phyloP scores from a whole-genome alignment of 1,140 invertebrate genomes.

The Heliconius himera region DNA sequence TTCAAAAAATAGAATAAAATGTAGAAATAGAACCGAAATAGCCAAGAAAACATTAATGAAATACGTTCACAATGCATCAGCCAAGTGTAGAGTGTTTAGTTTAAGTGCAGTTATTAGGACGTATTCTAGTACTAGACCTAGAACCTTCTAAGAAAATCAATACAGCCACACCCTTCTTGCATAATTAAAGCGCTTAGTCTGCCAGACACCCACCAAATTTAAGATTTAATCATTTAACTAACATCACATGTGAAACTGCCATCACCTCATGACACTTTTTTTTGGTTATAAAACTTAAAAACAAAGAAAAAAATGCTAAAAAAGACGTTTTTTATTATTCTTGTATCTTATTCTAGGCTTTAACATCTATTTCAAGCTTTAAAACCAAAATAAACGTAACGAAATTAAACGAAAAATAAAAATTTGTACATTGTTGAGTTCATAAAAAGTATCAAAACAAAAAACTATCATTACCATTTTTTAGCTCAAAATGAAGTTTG shows the following conservation, averaged over 20 bases:
- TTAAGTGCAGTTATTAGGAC: conserved; percentile 71
- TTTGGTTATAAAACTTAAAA: conserved; percentile 79
- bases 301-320: conserved; percentile 75
- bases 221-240: conserved; percentile 57
- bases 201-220: conserved; percentile 42
- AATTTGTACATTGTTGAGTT: conserved; percentile 69
- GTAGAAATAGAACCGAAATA: conserved; percentile 25
- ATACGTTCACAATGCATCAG: conserved; percentile 48
- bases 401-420: conserved; percentile 53
- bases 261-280: conserved; percentile 75
- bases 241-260: conserved; percentile 68
- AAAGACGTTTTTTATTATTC: conserved; percentile 50
- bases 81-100: conserved; percentile 53
- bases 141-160: conserved; percentile 82
- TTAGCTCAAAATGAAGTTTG: conserved; percentile 54
- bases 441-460: conserved; percentile 81
- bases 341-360: not conserved
- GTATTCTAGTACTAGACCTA: conserved; percentile 73
- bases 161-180: conserved; percentile 81
- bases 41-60: conserved; percentile 22
- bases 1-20: conserved; percentile 11
- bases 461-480: conserved; percentile 82
- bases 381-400: conserved; percentile 27
- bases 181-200: conserved; percentile 69
- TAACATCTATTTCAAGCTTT: conserved; percentile 17